Base-by-base conservation (phyloP, 2,113 vertebrate genomes). In the Peromyscus maniculatus region DNA sequence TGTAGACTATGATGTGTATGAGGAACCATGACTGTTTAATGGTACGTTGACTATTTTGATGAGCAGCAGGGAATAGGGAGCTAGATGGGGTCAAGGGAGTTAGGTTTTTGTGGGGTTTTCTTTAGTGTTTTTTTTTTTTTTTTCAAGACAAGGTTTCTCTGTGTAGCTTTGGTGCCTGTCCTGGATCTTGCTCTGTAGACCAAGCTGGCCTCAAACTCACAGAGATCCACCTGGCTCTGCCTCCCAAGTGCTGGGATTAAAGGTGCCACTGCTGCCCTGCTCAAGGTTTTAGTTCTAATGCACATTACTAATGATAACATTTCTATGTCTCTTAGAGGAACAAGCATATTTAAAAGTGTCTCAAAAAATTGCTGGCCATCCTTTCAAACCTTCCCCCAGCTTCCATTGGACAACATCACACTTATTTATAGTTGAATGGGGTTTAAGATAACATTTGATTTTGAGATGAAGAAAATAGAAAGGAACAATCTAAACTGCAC, bases 1-100 rank as follows among this genome's bases (percentile, higher is more conserved):
- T 91, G 49, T 94, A 96, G 98, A 91, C 21, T 96, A 98, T 98
- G 97, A 98, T 96, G 97, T 98, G 91, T n/a, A 94, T 57, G 59
- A 84, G 78, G 97, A 98, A 96, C 97, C 4, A 62, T 55, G 95
- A 89, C 92, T 97, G 78, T 91, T 97, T 98, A 98, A 97, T 96
- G 89, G 90, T 71, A 74, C 90, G 59, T 87, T 97, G 94, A 96
- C 89, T 91, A 43, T 94, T 87, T 66, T 87, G 92, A 95, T 93
- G 77, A 98, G 66, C 33, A 67, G 15, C 91, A 93, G 64, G 55
- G 28, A 91, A 93, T 57, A 87, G 33, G n/a, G 57, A 16, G 5
- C 79, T 39, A 46, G 11, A 74, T 67, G 13, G 46, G 0, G 0
- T 39, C 64, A 55, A n/a, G 67, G 59, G 43, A 62, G 43, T 8